These are phyloP conservation scores for Addax nasomaculatus DNA, from an alignment of 2,113 vertebrate species.

Conservation along the genomic window DNA sequence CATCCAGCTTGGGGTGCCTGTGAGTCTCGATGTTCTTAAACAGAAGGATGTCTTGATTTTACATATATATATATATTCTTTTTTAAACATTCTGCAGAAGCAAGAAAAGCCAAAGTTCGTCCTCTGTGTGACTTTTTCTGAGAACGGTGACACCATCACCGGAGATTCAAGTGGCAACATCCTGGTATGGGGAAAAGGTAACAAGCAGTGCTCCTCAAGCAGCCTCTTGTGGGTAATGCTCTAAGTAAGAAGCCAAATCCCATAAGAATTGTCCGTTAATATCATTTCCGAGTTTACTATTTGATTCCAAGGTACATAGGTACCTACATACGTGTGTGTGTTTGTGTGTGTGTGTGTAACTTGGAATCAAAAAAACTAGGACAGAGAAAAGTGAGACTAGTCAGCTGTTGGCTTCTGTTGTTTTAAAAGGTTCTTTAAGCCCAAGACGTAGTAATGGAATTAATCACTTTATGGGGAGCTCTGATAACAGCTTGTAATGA, in stretches of 20 bases:
- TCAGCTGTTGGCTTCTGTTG: fast-evolving
- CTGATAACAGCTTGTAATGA: background rate
- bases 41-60: background rate
- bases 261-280: background rate
- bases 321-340: fast-evolving
- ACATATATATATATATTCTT: background rate
- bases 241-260: background rate
- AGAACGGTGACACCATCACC: constrained; percentile 97
- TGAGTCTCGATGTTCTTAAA: background rate
- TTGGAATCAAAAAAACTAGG: background rate
- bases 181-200: constrained; percentile 99
- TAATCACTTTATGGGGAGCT: background rate
- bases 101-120: constrained; percentile 99
- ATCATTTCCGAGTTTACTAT: background rate
- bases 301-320: background rate
- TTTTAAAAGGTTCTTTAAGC: background rate
- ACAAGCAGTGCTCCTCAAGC: constrained; percentile 21
- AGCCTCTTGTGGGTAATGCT: background rate
- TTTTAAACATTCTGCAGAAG: background rate
- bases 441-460: background rate
- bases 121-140: constrained; percentile 97
- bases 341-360: background rate
- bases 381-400: background rate
- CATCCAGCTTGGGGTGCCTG: fast-evolving
- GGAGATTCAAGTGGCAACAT: constrained; percentile 99